These are phyloP conservation scores for Notarius quadriscutis DNA, from an alignment of 2,113 vertebrate genomes.

Conservation along the genomic window DNA sequence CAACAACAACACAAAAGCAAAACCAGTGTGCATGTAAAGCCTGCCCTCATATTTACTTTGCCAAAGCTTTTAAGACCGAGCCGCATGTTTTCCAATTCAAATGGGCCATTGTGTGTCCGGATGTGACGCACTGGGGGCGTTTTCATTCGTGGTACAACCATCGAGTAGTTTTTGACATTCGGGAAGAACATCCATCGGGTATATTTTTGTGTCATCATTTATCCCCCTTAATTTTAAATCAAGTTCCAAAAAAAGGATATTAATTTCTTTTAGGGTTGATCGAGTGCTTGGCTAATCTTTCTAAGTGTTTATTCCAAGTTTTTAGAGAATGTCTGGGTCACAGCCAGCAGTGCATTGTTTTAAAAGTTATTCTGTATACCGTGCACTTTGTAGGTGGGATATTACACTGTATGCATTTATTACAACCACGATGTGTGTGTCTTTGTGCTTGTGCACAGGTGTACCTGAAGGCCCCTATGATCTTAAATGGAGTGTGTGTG, in stretches of 20 bases:
- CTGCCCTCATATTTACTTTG: neutral
- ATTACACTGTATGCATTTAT: neutral
- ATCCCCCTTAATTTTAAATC: neutral
- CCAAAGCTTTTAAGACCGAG: neutral
- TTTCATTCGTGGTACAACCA: conserved; percentile 10
- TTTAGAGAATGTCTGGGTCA: neutral
- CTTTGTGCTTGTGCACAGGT: conserved; percentile 76
- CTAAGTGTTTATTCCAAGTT: neutral
- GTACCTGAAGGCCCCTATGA: conserved; percentile 97
- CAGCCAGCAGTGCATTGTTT: neutral
- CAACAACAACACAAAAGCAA: neutral
- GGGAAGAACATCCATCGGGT: neutral
- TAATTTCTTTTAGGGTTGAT: neutral
- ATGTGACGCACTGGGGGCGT: conserved; percentile 22
- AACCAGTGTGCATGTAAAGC: neutral
- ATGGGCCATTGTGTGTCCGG: conserved; percentile 24
- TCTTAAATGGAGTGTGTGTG: conserved; percentile 97
- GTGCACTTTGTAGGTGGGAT: neutral
- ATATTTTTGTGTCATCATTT: neutral
- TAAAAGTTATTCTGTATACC: neutral
- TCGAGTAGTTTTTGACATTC: conserved; percentile 16
- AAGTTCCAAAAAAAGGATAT: neutral
- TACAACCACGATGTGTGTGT: conserved; percentile 7
- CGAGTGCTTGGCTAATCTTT: neutral
- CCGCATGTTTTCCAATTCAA: conserved; percentile 50